Conservation (phyloP, 2,797 vertebrate species). For the Cynodonichthys magdalenae region DNA sequence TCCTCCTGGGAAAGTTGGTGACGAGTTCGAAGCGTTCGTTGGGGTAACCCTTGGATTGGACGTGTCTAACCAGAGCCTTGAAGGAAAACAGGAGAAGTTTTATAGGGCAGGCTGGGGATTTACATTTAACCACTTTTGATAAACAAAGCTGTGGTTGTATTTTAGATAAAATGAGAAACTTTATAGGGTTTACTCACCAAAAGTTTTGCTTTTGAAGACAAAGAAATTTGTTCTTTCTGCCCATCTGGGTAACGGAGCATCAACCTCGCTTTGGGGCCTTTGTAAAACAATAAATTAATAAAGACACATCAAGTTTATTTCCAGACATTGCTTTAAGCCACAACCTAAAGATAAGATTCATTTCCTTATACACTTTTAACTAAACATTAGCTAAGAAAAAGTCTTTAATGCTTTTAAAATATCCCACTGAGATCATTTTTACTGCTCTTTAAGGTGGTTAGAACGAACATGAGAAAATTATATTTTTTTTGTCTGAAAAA, state of each 20-base stretch:
- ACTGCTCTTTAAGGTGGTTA: too few relatives aligned
- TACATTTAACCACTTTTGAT: not conserved
- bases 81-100: constrained; percentile 1
- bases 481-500: too few relatives aligned
- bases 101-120: too few relatives aligned
- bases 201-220: constrained; percentile 95
- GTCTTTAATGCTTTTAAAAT: too few relatives aligned
- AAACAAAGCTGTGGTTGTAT: not conserved
- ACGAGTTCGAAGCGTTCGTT: constrained; percentile 99
- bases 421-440: too few relatives aligned
- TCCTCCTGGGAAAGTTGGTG: constrained; percentile 98
- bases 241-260: constrained; percentile 99
- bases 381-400: too few relatives aligned
- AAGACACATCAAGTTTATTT: not conserved
- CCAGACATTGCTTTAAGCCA: too few relatives aligned
- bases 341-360: too few relatives aligned
- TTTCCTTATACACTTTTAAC: too few relatives aligned
- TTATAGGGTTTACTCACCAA: constrained; percentile 81
- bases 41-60: constrained; percentile 96
- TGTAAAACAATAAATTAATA: constrained; percentile 3
- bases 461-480: too few relatives aligned
- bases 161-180: not conserved
- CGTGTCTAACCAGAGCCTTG: constrained; percentile 94
- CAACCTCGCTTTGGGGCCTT: constrained; percentile 97
- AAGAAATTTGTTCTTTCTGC: constrained; percentile 95